These are phyloP conservation scores for Pentalonia nigronervosa DNA, from an alignment of 1,140 invertebrate genomes.

Conservation along the genomic window DNA sequence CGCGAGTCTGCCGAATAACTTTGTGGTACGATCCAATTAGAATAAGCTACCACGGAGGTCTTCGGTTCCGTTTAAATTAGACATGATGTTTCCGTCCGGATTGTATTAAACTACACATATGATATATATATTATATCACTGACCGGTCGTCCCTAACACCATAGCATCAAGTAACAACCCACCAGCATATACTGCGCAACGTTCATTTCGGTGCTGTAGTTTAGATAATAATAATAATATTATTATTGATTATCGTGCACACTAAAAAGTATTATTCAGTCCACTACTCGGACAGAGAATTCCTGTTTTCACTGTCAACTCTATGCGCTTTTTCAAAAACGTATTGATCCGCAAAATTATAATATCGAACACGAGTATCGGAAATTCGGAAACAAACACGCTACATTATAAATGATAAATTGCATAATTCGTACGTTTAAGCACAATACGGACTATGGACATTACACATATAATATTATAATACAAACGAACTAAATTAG, in stretches of 20 bases:
- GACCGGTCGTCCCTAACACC: neutral
- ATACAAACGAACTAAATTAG: too few relatives aligned
- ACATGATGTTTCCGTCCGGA: neutral
- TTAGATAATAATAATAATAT: neutral
- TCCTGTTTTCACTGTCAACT: neutral
- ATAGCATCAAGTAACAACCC: neutral
- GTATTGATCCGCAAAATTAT: too few relatives aligned
- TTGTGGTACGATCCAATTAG: neutral
- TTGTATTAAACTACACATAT: neutral
- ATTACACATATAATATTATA: too few relatives aligned
- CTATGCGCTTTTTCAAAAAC: neutral
- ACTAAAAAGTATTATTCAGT: neutral
- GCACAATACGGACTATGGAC: too few relatives aligned
- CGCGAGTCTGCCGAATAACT: neutral
- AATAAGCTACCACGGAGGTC: neutral
- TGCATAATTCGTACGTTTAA: too few relatives aligned
- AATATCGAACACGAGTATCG: too few relatives aligned
- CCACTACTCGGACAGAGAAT: neutral
- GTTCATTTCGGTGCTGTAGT: neutral
- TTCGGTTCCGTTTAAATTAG: neutral
- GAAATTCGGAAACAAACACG: too few relatives aligned
- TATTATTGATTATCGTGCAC: neutral
- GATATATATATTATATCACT: neutral
- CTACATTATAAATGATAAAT: too few relatives aligned
- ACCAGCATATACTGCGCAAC: neutral